Conservation (phyloP, 2,797 vertebrate species). For the Anguilla obscura region DNA sequence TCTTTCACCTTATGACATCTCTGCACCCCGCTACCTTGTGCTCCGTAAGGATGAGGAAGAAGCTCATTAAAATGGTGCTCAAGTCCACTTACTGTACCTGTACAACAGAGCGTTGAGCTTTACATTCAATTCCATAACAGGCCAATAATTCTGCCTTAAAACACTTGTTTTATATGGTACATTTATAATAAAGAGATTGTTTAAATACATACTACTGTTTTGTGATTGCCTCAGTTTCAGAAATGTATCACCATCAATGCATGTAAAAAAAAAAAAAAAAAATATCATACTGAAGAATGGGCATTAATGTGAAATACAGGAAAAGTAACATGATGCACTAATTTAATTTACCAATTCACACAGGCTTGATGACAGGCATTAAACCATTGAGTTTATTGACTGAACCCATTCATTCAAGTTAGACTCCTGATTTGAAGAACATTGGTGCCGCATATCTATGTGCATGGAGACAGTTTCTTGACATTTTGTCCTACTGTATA, state of each 20-base stretch:
- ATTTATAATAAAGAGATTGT: too few species aligned
- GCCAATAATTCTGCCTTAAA: not conserved
- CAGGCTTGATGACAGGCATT: not conserved
- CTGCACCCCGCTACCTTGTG: not conserved
- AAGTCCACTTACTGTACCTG: not conserved
- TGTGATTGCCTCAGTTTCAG: not conserved
- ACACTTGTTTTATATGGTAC: not conserved
- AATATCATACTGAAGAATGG: not conserved
- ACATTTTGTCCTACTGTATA: not conserved
- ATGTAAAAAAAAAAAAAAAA: not conserved
- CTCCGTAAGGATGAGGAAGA: not conserved
- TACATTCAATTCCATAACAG: not conserved
- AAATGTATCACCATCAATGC: not conserved
- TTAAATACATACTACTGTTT: not conserved
- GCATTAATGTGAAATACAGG: not conserved
- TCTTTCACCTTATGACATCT: not conserved
- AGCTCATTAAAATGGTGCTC: not conserved
- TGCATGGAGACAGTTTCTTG: not conserved
- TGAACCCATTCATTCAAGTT: not conserved
- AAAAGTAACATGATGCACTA: not conserved
- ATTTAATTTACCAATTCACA: not conserved
- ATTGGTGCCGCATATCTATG: not conserved
- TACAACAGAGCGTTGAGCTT: not conserved
- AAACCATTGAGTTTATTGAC: too few species aligned
- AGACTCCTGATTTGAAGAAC: not conserved